Percentiles rank a stretch among this genome's conserved stretches.
Evolutionary conservation across 2,888 invertebrate species (phyloP).

Genomic region (Hipparchia semele): DNA sequence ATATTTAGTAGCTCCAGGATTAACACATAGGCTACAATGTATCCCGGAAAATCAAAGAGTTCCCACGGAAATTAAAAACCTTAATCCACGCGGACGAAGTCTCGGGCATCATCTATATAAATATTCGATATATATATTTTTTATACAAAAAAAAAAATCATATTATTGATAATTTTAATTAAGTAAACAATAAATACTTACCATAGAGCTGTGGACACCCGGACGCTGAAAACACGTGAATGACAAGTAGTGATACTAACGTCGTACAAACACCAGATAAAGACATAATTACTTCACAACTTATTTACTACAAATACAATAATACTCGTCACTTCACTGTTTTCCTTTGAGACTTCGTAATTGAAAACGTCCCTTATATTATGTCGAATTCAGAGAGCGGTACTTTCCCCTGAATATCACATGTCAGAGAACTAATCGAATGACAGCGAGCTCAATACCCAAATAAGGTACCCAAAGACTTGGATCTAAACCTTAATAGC

Average conservation of each 20-base stretch:
- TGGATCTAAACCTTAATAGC: too few species aligned
- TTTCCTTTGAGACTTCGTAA: constrained; percentile 13
- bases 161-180: neutral
- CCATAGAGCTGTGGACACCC: constrained; percentile 18
- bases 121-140: too few species aligned
- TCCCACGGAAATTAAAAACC: too few species aligned
- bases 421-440: neutral
- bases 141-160: too few species aligned
- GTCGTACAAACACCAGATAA: constrained; percentile 11
- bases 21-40: too few species aligned
- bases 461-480: neutral
- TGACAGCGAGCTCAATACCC: neutral
- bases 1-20: too few species aligned
- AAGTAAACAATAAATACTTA: constrained; percentile 14
- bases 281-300: constrained; percentile 22
- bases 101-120: too few species aligned
- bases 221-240: constrained; percentile 1
- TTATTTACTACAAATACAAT: constrained; percentile 3
- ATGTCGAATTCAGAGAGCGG: constrained; percentile 24
- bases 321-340: constrained; percentile 10
- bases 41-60: too few species aligned
- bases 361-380: constrained; percentile 26
- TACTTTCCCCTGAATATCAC: constrained; percentile 29
- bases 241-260: constrained; percentile 8
- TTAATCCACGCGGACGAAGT: too few species aligned